Percentiles rank a stretch among this genome's conserved stretches.
Conservation (phyloP, 2,888 invertebrate genomes). For the Amiota mariae region DNA sequence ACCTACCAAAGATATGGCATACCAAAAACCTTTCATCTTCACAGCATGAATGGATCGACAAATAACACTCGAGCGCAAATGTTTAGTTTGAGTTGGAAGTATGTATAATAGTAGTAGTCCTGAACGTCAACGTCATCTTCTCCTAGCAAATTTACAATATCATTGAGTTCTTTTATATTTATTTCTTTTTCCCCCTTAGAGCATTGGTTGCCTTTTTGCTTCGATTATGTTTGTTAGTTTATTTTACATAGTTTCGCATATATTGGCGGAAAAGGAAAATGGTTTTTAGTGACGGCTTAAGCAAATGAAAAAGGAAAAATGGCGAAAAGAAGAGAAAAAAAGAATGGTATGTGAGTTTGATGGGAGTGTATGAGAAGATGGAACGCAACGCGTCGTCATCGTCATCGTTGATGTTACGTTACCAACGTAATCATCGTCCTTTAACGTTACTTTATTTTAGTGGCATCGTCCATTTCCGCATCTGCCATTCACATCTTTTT, state of each 20-base stretch:
- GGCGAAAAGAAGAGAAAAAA: background rate
- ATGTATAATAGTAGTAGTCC: background rate
- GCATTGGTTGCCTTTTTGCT: constrained; percentile 23
- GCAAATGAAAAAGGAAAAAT: background rate
- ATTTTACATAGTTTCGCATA: constrained; percentile 32
- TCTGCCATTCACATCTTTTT: constrained; percentile 23
- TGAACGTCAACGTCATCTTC: background rate
- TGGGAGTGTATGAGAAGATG: background rate
- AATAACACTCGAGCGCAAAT: no score
- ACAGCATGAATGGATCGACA: no score
- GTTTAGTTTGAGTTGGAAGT: background rate
- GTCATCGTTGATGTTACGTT: background rate
- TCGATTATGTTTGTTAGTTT: constrained; percentile 28
- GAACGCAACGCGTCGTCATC: background rate
- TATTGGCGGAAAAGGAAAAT: constrained; percentile 29
- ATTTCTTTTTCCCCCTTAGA: background rate
- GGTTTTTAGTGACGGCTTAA: constrained; percentile 3
- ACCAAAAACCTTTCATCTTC: no score
- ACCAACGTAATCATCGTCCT: constrained; percentile 26
- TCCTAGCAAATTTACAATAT: background rate
- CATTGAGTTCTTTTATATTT: background rate
- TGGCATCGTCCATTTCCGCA: constrained; percentile 42
- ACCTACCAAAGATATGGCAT: no score
- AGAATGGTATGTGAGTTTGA: background rate
- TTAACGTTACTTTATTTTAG: constrained; percentile 38